Percentiles rank a stretch among this genome's conserved stretches.
These are phyloP conservation scores for Sinohyriopsis cumingii DNA, from an alignment of 2,888 invertebrate genomes.

Conservation along the genomic window DNA sequence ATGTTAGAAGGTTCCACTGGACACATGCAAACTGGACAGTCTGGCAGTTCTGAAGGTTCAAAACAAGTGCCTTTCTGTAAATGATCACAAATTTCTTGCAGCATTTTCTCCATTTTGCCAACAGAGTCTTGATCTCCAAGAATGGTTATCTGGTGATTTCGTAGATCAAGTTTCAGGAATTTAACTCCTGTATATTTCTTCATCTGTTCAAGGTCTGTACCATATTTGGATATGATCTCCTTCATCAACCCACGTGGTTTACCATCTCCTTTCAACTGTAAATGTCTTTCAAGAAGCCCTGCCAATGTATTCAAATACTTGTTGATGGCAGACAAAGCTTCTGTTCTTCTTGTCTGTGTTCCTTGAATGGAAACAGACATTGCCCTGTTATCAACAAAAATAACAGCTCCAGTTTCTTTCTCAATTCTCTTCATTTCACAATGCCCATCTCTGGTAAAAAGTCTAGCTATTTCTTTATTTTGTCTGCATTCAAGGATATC, in stretches of 20 bases:
- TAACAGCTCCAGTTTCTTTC: too few relatives aligned
- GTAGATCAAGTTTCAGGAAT: conserved; percentile 35
- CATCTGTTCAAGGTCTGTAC: conserved; percentile 37
- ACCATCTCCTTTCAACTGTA: conserved; percentile 35
- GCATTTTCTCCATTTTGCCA: conserved; percentile 20
- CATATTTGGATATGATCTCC: conserved; percentile 43
- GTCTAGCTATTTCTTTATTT: conserved; percentile 24
- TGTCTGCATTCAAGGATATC: conserved; percentile 31
- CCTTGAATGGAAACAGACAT: too few relatives aligned
- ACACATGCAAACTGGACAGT: conserved; percentile 62
- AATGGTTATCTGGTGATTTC: conserved; percentile 34
- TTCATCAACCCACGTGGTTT: conserved; percentile 55
- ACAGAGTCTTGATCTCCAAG: conserved; percentile 36
- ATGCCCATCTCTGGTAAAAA: too few relatives aligned
- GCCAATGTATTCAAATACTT: conserved; percentile 21
- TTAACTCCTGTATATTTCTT: conserved; percentile 22
- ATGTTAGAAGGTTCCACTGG: conserved; percentile 46
- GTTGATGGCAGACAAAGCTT: conserved; percentile 24
- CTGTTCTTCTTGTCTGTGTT: conserved; percentile 8
- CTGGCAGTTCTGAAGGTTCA: conserved; percentile 11
- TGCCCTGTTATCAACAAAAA: too few relatives aligned
- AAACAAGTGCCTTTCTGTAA: not conserved
- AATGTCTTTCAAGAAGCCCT: conserved; percentile 11
- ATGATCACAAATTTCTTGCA: conserved; percentile 19
- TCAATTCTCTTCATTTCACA: too few relatives aligned